Evolutionary conservation across 2,888 invertebrate species (phyloP), one percentile per base, ranked within the genome.

Genomic region (Catocala fraxini): DNA sequence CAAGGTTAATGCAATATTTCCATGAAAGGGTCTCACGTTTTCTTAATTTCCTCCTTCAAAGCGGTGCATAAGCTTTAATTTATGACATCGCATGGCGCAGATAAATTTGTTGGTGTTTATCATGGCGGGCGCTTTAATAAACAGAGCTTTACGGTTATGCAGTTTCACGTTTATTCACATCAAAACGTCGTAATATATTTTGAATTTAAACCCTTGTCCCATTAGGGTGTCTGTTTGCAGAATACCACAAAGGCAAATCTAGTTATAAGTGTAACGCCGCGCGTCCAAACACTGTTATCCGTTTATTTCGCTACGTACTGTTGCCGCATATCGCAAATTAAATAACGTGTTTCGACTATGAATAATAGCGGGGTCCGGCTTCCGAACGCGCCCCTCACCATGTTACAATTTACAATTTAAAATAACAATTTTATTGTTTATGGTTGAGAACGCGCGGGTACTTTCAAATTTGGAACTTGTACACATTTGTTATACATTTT

Each of bases 301-400:
- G 85, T 90, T 91, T 92, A 90, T 91, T 89, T 85, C 81, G 79
- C 85, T 84, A 82, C 85, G 84, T 87, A 77, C 86, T 80, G 86
- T 87, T 87, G 87, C 84, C 85, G 87, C 86, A 85, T 89, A 89
- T 89, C 86, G 86, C 86, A 91, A 93, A 92, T 93, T 92, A 89
- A 91, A 92, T 92, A 89, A 89, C 88, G 84, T 86, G 86, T 86
- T 88, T 84, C 82, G 87, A 85, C 87, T 89, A 84, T 86, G 86
- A 88, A 86, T 89, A 87, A 88, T 85, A 82, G 72, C 63, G 59
- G 39, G 68, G 59, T 63, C 74, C 70, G 70, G 73, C 77, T 77
- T 77, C 77, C 72, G 75, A 74, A 72, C 74, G 69, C 79, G 56
- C 73, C 75, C 35, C 75, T 67, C 72, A 69, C 79, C 70, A 77